Percentiles rank a stretch among this genome's conserved stretches.
phyloP scores from a whole-genome alignment of 2,113 vertebrate species.

The Columba livia region DNA sequence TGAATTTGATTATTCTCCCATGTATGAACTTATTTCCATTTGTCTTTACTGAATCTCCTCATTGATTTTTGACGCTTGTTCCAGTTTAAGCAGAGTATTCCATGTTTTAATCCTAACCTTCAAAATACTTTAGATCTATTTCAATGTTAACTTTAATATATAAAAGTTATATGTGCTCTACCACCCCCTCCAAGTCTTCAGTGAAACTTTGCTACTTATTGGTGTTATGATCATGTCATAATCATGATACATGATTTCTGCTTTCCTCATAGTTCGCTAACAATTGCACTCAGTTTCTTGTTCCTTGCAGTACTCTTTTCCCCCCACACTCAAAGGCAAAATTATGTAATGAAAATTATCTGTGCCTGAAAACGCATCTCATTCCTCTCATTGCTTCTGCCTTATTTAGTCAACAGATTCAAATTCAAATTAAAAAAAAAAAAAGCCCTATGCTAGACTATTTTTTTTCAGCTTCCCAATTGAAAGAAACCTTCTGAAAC shows the following conservation, averaged over 20 bases:
- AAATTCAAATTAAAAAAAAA: neutral
- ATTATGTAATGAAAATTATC: neutral
- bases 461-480: neutral
- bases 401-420: neutral
- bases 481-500: neutral
- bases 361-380: neutral
- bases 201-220: neutral
- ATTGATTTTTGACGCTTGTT: neutral
- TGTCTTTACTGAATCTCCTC: neutral
- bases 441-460: neutral
- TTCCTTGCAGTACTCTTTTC: neutral
- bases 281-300: neutral
- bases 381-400: neutral
- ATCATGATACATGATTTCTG: neutral
- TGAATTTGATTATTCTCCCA: neutral
- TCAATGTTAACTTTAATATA: neutral
- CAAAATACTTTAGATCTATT: neutral
- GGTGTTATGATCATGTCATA: neutral
- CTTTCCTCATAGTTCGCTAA: neutral
- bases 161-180: neutral
- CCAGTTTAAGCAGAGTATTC: neutral
- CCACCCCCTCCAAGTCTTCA: neutral
- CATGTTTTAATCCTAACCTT: neutral
- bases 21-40: neutral
- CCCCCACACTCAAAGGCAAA: neutral